A percentile compares a stretch with the other conserved stretches of the same genome.
phyloP scores from a whole-genome alignment of 2,888 invertebrate genomes.

The Andrena fulva region DNA sequence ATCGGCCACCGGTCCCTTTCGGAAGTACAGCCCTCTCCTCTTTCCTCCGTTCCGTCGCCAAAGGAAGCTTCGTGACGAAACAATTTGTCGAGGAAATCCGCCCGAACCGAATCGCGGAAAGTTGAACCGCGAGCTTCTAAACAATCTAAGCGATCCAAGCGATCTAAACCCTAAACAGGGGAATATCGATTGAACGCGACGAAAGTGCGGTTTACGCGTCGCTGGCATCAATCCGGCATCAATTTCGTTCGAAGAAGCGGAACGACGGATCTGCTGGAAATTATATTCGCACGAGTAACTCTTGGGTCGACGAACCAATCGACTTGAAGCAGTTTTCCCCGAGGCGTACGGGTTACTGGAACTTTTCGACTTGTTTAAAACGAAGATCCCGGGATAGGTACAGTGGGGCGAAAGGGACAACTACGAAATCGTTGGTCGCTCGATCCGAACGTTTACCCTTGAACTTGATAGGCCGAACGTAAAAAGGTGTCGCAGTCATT shows the following conservation, averaged over 20 bases:
- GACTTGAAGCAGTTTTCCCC: neutral
- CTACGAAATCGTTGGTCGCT: neutral
- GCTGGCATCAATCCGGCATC: slow-evolving; percentile 8
- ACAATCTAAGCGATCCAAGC: neutral
- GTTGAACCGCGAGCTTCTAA: neutral
- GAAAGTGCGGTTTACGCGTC: slow-evolving; percentile 40
- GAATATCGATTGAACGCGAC: slow-evolving; percentile 8
- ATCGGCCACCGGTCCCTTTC: no score
- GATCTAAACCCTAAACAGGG: neutral
- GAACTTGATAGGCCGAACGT: slow-evolving; percentile 57
- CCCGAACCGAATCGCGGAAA: slow-evolving; percentile 15
- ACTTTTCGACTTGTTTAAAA: no score
- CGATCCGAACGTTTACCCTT: slow-evolving; percentile 34
- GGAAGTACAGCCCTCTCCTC: neutral
- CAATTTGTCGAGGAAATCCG: neutral
- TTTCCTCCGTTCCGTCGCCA: slow-evolving; percentile 15
- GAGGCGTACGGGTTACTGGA: no score
- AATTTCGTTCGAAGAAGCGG: slow-evolving; percentile 31
- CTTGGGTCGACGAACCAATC: slow-evolving; percentile 47
- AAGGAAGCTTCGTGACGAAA: neutral
- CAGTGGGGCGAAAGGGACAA: neutral
- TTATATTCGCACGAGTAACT: slow-evolving; percentile 46
- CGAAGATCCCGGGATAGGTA: no score
- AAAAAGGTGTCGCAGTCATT: slow-evolving; percentile 69
- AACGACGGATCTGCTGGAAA: slow-evolving; percentile 28